Base-by-base conservation (phyloP, 2,888 invertebrate species). In the Pristionchus mayeri region DNA sequence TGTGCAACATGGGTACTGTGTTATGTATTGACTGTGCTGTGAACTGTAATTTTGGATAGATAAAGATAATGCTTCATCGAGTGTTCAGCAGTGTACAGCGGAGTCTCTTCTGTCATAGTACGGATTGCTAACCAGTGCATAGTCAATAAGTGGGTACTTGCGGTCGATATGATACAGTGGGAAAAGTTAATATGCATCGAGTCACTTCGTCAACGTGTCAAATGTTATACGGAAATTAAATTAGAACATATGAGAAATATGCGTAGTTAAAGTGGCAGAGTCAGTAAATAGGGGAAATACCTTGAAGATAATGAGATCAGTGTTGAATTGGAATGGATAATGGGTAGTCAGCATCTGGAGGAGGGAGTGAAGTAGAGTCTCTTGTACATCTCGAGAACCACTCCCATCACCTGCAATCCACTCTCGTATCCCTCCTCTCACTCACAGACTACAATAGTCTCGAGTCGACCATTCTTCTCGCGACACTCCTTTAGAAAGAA, bases 111-210 rank as follows among this genome's bases (percentile, higher is more conserved):
- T 52, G 52, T 52, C 18, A 52, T 52, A 52, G 18, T 21, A 52
- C 52, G 16, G 52, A 21, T 52, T 16, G 6, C 6, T 57, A 57
- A 57, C n/a, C 57, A 57, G 57, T 57, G n/a, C 11, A 52, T 52
- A 52, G n/a, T 52, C 52, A 57, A 57, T 57, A 57, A 57, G 57
- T 57, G 57, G 24, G 57, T n/a, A 27, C n/a, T n/a, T 57, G 57
- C n/a, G 27, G 16, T n/a, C 24, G 57, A 57, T 57, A 57, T 57
- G 27, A 57, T 57, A 57, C 57, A 57, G 57, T 57, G 24, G n/a
- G n/a, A n/a, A 27, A n/a, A 57, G 57, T 57, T 57, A 57, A 57
- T 57, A 57, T 57, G 57, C 57, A 24, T 57, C 27, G 2, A 52
- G 52, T 57, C 57, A 57, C n/a, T 57, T 57, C 24, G 24, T n/a